phyloP scores from a whole-genome alignment of 2,888 invertebrate genomes.

The Lydus trimaculatus region DNA sequence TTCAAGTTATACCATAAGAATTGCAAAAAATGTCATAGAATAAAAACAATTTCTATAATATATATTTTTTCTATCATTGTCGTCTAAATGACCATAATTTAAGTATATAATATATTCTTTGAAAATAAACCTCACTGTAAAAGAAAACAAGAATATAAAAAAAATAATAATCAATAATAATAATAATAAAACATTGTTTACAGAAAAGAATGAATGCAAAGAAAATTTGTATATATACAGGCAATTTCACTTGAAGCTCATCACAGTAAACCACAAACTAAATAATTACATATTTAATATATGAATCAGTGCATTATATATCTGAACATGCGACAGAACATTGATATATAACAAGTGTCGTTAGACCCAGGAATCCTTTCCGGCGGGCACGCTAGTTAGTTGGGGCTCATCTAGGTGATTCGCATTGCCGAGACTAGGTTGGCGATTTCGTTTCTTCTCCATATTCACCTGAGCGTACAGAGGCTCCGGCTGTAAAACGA shows the following conservation, averaged over 20 bases:
- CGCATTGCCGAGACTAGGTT: slow-evolving; percentile 55
- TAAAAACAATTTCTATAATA: slow-evolving; percentile 55
- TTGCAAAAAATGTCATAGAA: slow-evolving; percentile 42
- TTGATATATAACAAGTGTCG: slow-evolving; percentile 55
- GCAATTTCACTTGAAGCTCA: slow-evolving; percentile 60
- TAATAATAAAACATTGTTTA: slow-evolving; percentile 47
- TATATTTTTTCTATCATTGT: slow-evolving; percentile 46
- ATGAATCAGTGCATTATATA: slow-evolving; percentile 58
- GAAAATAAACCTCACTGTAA: slow-evolving; percentile 53
- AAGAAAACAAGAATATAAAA: slow-evolving; percentile 39
- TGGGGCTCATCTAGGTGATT: slow-evolving; percentile 54
- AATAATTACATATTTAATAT: slow-evolving; percentile 58
- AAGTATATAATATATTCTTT: slow-evolving; percentile 57
- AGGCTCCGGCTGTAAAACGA: slow-evolving; percentile 63
- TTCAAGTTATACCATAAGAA: slow-evolving; percentile 29
- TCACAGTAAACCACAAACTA: slow-evolving; percentile 61
- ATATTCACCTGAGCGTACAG: slow-evolving; percentile 72
- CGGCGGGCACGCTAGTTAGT: slow-evolving; percentile 52
- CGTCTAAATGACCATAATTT: slow-evolving; percentile 55
- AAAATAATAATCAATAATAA: slow-evolving; percentile 38
- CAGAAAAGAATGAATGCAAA: slow-evolving; percentile 55
- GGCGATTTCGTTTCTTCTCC: slow-evolving; percentile 69
- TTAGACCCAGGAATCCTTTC: slow-evolving; percentile 62
- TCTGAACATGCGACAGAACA: slow-evolving; percentile 58
- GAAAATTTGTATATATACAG: slow-evolving; percentile 54